Conservation (phyloP, 1,140 invertebrate genomes). For the Phymorhynchus buccinoides region DNA sequence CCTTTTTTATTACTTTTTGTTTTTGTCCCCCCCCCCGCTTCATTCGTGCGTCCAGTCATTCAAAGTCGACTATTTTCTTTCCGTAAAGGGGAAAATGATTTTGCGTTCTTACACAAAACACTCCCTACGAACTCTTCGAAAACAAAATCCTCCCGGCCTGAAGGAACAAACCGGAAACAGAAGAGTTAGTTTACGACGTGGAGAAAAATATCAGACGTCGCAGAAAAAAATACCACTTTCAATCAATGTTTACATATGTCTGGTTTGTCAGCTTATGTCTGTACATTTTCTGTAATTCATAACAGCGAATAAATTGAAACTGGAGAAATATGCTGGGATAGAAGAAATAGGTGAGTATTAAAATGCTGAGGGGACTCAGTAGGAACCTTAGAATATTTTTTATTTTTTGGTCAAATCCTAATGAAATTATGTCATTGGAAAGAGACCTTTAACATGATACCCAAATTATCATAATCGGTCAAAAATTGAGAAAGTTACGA, state of each 20-base stretch:
- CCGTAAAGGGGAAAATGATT: no score
- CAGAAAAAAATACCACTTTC: background rate
- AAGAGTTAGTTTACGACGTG: background rate
- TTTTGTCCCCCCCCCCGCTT: no score
- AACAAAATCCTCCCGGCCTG: background rate
- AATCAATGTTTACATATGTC: background rate
- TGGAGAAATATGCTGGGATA: background rate
- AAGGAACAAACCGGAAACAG: background rate
- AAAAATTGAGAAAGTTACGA: no score
- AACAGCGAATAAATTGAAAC: background rate
- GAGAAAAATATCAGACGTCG: slow-evolving; percentile 7
- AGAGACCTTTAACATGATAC: no score
- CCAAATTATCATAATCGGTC: no score
- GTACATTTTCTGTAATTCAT: background rate
- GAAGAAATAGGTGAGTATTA: no score
- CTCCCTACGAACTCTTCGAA: background rate
- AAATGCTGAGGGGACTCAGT: no score
- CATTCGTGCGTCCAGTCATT: no score
- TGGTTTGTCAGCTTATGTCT: background rate
- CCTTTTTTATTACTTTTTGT: background rate
- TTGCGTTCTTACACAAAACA: background rate
- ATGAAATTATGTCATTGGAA: no score
- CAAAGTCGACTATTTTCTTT: no score
- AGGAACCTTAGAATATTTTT: no score
- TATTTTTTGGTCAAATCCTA: no score